A percentile compares a stretch with the other conserved stretches of the same genome.
Evolutionary conservation across 2,888 invertebrate genomes (phyloP).

Genomic region (Cordilura impudica): DNA sequence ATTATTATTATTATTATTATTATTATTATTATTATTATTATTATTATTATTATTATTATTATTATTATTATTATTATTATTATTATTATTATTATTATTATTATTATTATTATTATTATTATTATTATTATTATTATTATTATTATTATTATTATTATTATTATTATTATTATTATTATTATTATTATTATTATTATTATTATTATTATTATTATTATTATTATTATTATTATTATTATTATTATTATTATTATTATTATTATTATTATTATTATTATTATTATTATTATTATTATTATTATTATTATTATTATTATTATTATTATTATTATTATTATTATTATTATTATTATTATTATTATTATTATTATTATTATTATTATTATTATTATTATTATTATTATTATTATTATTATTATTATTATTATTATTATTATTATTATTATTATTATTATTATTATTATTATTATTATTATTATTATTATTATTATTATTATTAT

Average conservation of each 20-base stretch:
- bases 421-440: too few relatives aligned
- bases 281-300: too few relatives aligned
- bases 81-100: neutral
- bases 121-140: constrained; percentile 5
- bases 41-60: constrained; percentile 5
- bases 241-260: neutral
- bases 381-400: too few relatives aligned
- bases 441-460: too few relatives aligned
- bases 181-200: constrained; percentile 5
- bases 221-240: neutral
- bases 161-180: constrained; percentile 5
- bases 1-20: constrained; percentile 3
- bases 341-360: too few relatives aligned
- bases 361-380: too few relatives aligned
- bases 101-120: constrained; percentile 5
- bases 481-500: too few relatives aligned
- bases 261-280: too few relatives aligned
- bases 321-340: too few relatives aligned
- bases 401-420: too few relatives aligned
- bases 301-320: too few relatives aligned
- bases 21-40: constrained; percentile 5
- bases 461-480: too few relatives aligned
- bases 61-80: neutral
- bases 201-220: constrained; percentile 5
- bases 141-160: constrained; percentile 1